Evolutionary conservation across 2,888 invertebrate genomes (phyloP), one percentile per base, ranked within the genome.

Genomic region (Petrolisthes manimaculis): DNA sequence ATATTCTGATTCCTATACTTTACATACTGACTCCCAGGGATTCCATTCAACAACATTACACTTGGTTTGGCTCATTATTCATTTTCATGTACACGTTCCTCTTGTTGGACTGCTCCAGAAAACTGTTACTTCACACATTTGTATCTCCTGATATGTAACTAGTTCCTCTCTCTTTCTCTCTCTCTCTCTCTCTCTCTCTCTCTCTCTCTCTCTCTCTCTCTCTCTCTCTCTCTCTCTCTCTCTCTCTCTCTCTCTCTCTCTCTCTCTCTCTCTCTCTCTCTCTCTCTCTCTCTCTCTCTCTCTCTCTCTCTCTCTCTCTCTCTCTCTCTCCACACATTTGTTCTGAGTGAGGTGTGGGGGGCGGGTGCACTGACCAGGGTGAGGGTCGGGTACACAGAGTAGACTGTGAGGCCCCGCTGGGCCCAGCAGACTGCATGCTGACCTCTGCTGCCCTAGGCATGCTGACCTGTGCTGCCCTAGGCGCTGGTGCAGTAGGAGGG

Each of bases 371-470:
- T 56, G 37, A 61, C 8, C 24, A 54, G 54, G 54, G 71, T 21
- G 54, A 24, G 54, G 54, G 61, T 51, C 51, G 24, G 71, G 74
- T 74, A 69, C 83, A 37, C 6, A 74, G 71, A 24, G 54, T 24
- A 56, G 83, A 37, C 71, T 18, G 83, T n/a, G 54, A 54, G 53
- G 51, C 8, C 21, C 74, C 67, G 69, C 53, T 78, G 21, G 61
- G 75, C 84, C 37, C 61, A 18, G 21, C 83, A 53, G 24, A 56
- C 56, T 24, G 75, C 84, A 84, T 84, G 84, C 61, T 69, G 77
- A 84, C 75, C 77, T 37, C 21, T 74, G 55, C 53, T 18, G 54
- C 74, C n/a, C 55, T 37, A 24, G 83, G 53, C 83, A 84, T 84
- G 84, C 61, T 69, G 77, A 84, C 75, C 77, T 37, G 24, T 74